Conservation (phyloP, 2,888 invertebrate genomes). For the Zhuqinia jingwanae region DNA sequence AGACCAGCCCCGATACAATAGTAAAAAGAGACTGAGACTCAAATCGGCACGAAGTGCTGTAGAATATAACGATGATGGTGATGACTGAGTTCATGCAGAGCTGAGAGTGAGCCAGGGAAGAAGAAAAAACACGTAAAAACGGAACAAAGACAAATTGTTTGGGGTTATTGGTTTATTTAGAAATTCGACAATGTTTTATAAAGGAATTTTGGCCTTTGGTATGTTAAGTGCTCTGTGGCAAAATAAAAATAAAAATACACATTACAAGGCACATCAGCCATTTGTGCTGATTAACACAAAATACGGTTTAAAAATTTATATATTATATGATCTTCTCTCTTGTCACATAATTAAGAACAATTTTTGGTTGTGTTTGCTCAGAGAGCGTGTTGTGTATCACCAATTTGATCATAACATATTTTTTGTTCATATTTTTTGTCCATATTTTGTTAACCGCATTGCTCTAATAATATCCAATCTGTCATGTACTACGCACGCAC, state of each 20-base stretch:
- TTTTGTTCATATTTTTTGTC: background rate
- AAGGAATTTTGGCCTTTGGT: no score
- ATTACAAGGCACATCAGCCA: no score
- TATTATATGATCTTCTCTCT: background rate
- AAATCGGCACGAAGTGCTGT: background rate
- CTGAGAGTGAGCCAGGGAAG: no score
- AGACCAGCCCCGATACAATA: background rate
- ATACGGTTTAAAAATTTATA: constrained; percentile 1
- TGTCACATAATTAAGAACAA: constrained; percentile 9
- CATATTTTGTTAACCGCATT: background rate
- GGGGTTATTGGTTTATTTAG: background rate
- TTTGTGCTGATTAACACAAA: background rate
- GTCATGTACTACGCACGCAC: background rate
- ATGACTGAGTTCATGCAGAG: no score
- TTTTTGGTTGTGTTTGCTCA: background rate
- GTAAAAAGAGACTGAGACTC: background rate
- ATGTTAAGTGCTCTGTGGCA: background rate
- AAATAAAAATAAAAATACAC: background rate
- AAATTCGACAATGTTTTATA: background rate
- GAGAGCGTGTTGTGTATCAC: background rate
- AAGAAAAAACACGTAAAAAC: background rate
- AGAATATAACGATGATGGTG: no score
- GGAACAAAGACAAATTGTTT: constrained; percentile 3
- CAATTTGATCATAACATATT: background rate
- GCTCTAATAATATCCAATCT: constrained; percentile 10